Evolutionary conservation across 2,888 invertebrate species (phyloP).

Genomic region (Aphidius colemani): DNA sequence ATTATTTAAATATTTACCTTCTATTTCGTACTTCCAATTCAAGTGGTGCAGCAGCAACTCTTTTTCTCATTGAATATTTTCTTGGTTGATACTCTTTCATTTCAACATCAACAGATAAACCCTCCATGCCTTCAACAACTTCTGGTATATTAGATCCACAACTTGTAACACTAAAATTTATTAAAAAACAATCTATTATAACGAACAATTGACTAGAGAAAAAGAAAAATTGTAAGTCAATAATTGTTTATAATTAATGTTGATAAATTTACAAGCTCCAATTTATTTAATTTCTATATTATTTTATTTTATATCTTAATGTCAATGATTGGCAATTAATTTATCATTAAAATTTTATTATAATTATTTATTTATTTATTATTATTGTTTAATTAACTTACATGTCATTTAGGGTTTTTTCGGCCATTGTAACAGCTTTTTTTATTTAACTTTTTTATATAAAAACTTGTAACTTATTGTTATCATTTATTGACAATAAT

Average conservation of each 20-base stretch:
- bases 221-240: not conserved
- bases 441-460: too few relatives aligned
- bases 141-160: constrained; percentile 45
- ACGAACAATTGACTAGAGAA: not conserved
- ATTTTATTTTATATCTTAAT: not conserved
- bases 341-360: not conserved
- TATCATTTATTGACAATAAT: too few relatives aligned
- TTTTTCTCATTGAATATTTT: constrained; percentile 31
- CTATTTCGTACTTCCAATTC: constrained; percentile 44
- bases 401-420: too few relatives aligned
- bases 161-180: not conserved
- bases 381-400: too few relatives aligned
- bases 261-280: not conserved
- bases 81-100: constrained; percentile 15
- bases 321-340: not conserved
- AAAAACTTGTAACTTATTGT: too few relatives aligned
- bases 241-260: not conserved
- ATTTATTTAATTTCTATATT: not conserved
- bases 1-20: constrained; percentile 39
- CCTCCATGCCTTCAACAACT: constrained; percentile 51
- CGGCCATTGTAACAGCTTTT: too few relatives aligned
- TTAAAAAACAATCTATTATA: not conserved
- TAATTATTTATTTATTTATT: not conserved
- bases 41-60: constrained; percentile 38
- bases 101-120: constrained; percentile 45